A percentile compares a stretch with the other conserved stretches of the same genome.
Evolutionary conservation across 1,140 invertebrate species (phyloP).

Genomic region (Trichomalopsis sarcophagae): DNA sequence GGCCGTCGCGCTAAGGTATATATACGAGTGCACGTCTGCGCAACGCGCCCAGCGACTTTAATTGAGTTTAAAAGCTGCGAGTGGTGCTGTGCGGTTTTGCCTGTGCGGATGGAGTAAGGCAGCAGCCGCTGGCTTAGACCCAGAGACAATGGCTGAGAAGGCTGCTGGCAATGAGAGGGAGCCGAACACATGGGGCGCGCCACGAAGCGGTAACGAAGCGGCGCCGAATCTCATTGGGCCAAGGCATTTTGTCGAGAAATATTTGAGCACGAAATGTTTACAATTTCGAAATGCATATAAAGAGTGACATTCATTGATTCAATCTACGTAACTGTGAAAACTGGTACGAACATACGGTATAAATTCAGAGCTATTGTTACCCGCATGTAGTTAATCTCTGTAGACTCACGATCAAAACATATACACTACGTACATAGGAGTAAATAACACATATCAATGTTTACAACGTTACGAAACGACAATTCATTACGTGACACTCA

Average conservation of each 20-base stretch:
- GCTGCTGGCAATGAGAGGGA: slow-evolving; percentile 3
- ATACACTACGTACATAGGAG: too few relatives aligned
- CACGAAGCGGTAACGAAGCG: background rate
- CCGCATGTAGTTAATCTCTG: too few relatives aligned
- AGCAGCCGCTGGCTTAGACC: background rate
- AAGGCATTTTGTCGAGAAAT: background rate
- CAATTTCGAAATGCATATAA: too few relatives aligned
- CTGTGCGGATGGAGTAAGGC: background rate
- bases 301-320: too few relatives aligned
- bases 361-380: too few relatives aligned
- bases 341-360: too few relatives aligned
- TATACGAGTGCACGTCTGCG: slow-evolving; percentile 48
- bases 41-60: slow-evolving; percentile 55
- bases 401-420: too few relatives aligned
- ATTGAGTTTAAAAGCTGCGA: slow-evolving; percentile 58
- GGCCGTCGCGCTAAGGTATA: background rate
- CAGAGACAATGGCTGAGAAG: slow-evolving; percentile 28
- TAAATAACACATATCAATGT: too few relatives aligned
- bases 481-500: too few relatives aligned
- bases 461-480: too few relatives aligned
- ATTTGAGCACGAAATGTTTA: background rate
- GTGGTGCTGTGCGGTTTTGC: slow-evolving; percentile 21
- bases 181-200: background rate
- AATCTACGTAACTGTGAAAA: too few relatives aligned
- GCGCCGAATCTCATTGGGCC: background rate